Percentiles rank a stretch among this genome's conserved stretches.
phyloP scores from a whole-genome alignment of 2,888 invertebrate species.

The Lissonota sp. region DNA sequence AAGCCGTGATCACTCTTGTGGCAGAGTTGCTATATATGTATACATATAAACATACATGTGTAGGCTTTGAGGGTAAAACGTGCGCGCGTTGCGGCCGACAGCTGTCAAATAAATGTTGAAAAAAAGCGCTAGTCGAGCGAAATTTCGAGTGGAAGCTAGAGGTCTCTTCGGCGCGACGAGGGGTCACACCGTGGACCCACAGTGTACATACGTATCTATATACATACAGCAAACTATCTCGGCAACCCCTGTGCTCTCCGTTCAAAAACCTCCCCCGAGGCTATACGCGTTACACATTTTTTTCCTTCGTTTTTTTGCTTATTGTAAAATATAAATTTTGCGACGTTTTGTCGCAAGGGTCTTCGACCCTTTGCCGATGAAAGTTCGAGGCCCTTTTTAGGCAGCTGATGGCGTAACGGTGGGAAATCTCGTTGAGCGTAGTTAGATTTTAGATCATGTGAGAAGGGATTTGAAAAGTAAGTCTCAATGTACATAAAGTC shows the following conservation, averaged over 20 bases:
- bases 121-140: conserved; percentile 82
- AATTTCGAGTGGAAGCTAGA: conserved; percentile 81
- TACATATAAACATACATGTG: conserved; percentile 2
- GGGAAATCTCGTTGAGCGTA: conserved; percentile 48
- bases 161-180: conserved; percentile 68
- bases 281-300: conserved; percentile 64
- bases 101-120: conserved; percentile 83
- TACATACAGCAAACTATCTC: conserved; percentile 23
- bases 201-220: conserved; percentile 65
- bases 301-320: conserved; percentile 44
- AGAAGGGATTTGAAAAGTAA: conserved; percentile 23
- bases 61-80: conserved; percentile 70
- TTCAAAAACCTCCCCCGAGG: conserved; percentile 61
- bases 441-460: conserved; percentile 40
- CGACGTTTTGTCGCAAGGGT: not conserved
- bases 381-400: conserved; percentile 55
- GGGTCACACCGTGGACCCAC: conserved; percentile 76
- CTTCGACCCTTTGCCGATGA: conserved; percentile 43
- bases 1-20: conserved; percentile 50
- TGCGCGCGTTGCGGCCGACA: conserved; percentile 80
- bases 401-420: conserved; percentile 59
- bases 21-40: conserved; percentile 26
- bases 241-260: conserved; percentile 65
- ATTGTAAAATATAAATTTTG: conserved; percentile 27
- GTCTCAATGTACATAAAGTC: conserved; percentile 57